Conservation (phyloP, 2,113 vertebrate species). For the Cebidichthys violaceus region DNA sequence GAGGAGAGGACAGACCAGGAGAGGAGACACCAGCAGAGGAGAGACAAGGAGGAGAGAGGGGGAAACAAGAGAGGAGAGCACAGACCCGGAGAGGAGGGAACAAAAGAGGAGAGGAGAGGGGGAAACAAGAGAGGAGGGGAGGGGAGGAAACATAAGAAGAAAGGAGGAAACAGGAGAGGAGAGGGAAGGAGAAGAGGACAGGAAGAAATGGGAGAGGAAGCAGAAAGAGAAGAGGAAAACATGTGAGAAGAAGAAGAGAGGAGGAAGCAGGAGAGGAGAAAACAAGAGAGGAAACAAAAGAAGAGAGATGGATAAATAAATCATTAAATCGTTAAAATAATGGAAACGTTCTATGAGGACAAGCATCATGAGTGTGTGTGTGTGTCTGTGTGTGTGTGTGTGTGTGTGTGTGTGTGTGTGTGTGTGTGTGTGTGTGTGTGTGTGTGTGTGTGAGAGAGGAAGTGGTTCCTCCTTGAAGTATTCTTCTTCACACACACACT, state of each 20-base stretch:
- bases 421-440: not conserved
- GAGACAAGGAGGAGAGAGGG: no score
- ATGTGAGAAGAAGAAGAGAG: not conserved
- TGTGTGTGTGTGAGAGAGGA: not conserved
- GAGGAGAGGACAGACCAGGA: no score
- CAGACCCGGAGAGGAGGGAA: not conserved
- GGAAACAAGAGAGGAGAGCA: not conserved
- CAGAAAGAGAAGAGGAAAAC: not conserved
- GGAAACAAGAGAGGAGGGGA: not conserved
- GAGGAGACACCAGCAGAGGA: not conserved
- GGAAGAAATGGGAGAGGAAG: not conserved
- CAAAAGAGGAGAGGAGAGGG: not conserved
- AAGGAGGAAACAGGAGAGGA: no score
- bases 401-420: not conserved
- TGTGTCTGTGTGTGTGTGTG: not conserved
- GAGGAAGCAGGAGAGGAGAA: not conserved
- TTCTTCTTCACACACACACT: not conserved
- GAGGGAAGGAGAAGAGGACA: not conserved
- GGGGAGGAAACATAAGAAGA: no score
- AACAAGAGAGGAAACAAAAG: not conserved
- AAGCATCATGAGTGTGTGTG: not conserved
- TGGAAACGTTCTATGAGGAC: conserved; percentile 6
- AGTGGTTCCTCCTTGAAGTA: conserved; percentile 32
- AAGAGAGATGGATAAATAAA: not conserved
- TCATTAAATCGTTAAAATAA: conserved; percentile 2